Evolutionary conservation across 2,797 vertebrate species (phyloP).

Genomic region (Channa striata): DNA sequence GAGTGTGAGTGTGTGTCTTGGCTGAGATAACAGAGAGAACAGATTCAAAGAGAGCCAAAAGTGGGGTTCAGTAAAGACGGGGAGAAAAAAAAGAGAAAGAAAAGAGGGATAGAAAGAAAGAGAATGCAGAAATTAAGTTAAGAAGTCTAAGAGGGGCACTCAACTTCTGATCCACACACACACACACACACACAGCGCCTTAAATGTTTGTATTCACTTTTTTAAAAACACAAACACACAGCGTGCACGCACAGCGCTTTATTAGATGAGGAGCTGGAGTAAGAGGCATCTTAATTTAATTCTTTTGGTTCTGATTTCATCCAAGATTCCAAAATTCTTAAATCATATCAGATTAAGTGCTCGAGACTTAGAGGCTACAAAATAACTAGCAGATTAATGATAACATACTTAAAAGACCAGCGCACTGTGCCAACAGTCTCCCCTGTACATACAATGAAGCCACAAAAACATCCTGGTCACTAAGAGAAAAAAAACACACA

Average conservation of each 20-base stretch:
- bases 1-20: constrained; percentile 78
- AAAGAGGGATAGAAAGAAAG: constrained; percentile 22
- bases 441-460: not conserved
- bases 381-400: constrained; percentile 9
- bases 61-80: constrained; percentile 64
- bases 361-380: not conserved
- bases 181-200: constrained; percentile 18
- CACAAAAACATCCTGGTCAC: not conserved
- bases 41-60: constrained; percentile 75
- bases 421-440: not conserved
- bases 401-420: constrained; percentile 3
- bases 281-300: constrained; percentile 2
- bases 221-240: not conserved
- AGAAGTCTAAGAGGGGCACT: constrained; percentile 61
- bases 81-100: not conserved
- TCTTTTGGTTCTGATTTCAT: constrained; percentile 4
- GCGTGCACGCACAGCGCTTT: not conserved
- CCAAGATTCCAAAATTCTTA: not conserved
- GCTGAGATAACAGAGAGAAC: constrained; percentile 74
- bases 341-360: constrained; percentile 1
- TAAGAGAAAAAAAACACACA: constrained; percentile 24
- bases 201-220: constrained; percentile 16
- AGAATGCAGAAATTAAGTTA: constrained; percentile 44
- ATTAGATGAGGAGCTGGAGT: constrained; percentile 34
- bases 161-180: constrained; percentile 54